Evolutionary conservation across 2,113 vertebrate species (phyloP).

Genomic region (Aramus guarauna): DNA sequence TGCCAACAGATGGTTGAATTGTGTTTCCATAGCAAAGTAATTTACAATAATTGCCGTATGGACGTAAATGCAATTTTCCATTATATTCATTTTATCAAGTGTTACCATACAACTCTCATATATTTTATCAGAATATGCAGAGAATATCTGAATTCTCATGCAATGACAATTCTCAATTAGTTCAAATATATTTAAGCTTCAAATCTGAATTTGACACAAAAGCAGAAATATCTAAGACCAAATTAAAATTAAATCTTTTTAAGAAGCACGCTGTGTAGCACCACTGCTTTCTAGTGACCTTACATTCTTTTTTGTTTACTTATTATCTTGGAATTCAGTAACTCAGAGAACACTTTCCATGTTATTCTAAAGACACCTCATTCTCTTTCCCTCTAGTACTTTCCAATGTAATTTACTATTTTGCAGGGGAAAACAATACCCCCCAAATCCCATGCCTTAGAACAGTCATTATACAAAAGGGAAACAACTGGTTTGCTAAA

Average conservation of each 20-base stretch:
- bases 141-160: slow-evolving; percentile 64
- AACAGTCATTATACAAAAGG: not conserved
- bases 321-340: slow-evolving; percentile 14
- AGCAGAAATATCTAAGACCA: not conserved
- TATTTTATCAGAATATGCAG: slow-evolving; percentile 67
- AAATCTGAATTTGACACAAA: slow-evolving; percentile 55
- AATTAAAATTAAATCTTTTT: not conserved
- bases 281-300: not conserved
- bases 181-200: slow-evolving; percentile 48
- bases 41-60: slow-evolving; percentile 83
- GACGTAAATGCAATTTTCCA: slow-evolving; percentile 76
- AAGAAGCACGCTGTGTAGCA: not conserved
- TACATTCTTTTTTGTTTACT: not conserved
- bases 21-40: slow-evolving; percentile 84
- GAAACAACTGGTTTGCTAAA: not conserved
- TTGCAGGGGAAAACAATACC: not conserved
- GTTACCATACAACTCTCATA: slow-evolving; percentile 70
- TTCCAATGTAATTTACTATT: not conserved
- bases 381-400: not conserved
- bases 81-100: slow-evolving; percentile 80
- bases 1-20: slow-evolving; percentile 81
- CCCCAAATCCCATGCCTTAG: not conserved
- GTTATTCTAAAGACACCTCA: not conserved
- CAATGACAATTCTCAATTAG: slow-evolving; percentile 42
- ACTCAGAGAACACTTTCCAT: not conserved